Percentiles rank a stretch among this genome's conserved stretches.
Conservation (phyloP, 2,113 vertebrate species). For the Cebidichthys violaceus region DNA sequence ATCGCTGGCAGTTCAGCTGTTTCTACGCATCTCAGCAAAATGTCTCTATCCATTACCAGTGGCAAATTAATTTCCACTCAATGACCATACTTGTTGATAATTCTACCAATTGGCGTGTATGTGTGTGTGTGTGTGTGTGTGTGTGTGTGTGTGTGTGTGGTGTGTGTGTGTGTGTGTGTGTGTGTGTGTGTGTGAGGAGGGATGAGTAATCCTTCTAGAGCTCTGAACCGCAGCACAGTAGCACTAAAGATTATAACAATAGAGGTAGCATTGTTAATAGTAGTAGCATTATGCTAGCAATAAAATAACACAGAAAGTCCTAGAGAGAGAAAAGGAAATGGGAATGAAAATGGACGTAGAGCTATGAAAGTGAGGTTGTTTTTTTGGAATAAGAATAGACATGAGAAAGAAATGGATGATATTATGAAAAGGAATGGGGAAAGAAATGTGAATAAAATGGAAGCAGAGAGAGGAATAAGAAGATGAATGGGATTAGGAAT, state of each 20-base stretch:
- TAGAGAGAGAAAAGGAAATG: background rate
- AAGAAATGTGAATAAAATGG: background rate
- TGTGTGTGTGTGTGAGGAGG: background rate
- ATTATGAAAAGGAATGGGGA: background rate
- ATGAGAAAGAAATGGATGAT: background rate
- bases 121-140: constrained; percentile 34
- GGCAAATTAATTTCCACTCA: constrained; percentile 81
- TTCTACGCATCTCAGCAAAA: constrained; percentile 82
- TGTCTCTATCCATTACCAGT: constrained; percentile 84
- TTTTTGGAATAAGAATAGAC: background rate
- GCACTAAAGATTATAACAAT: background rate
- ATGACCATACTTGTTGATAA: constrained; percentile 71
- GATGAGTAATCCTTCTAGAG: constrained; percentile 51
- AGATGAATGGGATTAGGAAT: background rate
- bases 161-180: constrained; percentile 28
- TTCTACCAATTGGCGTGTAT: constrained; percentile 29
- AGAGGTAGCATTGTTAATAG: background rate
- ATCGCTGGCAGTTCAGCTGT: constrained; percentile 80
- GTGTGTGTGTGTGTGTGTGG: constrained; percentile 12
- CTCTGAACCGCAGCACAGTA: constrained; percentile 18
- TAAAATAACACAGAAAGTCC: background rate
- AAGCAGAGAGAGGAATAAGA: background rate
- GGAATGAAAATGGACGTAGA: background rate
- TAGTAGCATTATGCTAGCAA: background rate
- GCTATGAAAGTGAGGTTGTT: too few relatives aligned